Percentiles rank a stretch among this genome's conserved stretches.
Evolutionary conservation across 2,888 invertebrate genomes (phyloP).

Genomic region (Heliconius hortense): DNA sequence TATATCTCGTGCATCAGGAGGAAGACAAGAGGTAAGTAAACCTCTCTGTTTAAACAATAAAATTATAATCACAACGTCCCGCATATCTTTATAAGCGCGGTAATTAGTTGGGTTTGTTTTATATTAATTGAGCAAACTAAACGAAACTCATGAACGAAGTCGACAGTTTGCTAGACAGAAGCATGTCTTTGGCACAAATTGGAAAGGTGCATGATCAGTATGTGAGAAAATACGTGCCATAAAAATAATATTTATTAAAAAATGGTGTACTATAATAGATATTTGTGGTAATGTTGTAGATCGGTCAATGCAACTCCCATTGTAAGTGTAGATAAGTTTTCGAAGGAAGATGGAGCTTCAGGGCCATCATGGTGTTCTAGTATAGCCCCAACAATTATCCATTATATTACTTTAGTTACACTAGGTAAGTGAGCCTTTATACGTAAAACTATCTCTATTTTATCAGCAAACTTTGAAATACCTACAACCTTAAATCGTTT

Average conservation of each 20-base stretch:
- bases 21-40: slow-evolving; percentile 69
- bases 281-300: slow-evolving; percentile 40
- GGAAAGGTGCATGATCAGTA: slow-evolving; percentile 49
- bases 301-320: slow-evolving; percentile 38
- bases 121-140: slow-evolving; percentile 49
- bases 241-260: background rate
- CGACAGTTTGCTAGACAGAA: slow-evolving; percentile 57
- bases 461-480: background rate
- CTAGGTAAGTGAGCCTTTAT: slow-evolving; percentile 48
- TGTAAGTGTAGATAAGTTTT: slow-evolving; percentile 40
- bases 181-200: slow-evolving; percentile 47
- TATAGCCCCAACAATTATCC: slow-evolving; percentile 40
- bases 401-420: slow-evolving; percentile 49
- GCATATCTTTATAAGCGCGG: slow-evolving; percentile 46
- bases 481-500: background rate
- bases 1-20: slow-evolving; percentile 55
- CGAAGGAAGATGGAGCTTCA: slow-evolving; percentile 42
- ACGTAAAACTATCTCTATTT: background rate
- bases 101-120: slow-evolving; percentile 46
- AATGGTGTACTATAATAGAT: background rate
- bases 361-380: slow-evolving; percentile 42
- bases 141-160: slow-evolving; percentile 61
- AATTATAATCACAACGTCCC: slow-evolving; percentile 40
- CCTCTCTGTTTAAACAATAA: slow-evolving; percentile 44
- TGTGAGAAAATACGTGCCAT: slow-evolving; percentile 50